Base-by-base conservation (phyloP, 2,797 vertebrate species). In the Eospalax fontanierii region DNA sequence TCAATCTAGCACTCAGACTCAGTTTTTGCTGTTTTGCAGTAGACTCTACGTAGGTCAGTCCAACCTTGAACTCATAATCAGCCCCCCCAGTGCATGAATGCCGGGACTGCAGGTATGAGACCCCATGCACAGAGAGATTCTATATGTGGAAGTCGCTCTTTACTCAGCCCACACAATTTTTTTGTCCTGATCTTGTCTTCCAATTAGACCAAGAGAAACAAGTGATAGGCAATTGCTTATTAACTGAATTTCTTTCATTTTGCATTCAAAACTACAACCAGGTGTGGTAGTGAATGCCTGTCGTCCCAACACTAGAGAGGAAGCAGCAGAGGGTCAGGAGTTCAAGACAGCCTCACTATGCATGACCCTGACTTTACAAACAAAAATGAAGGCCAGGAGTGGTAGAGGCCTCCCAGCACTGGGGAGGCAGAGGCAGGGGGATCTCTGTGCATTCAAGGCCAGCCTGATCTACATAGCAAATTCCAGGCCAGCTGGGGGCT, bases 171-270 rank as follows among this genome's bases (percentile, higher is more conserved):
- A 91, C 22, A 16, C 2, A 35, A 50, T 83, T n/a, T n/a, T 61
- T 75, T 19, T 75, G 18, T 63, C 28, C n/a, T 87, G 43, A 30
- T 90, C 5, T 66, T 89, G 11, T 35, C 35, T 91, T 57, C 76
- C 63, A 93, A 76, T 65, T 46, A 79, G 16, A 92, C 71, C 92
- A 54, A 87, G 15, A 88, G 19, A 81, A 14, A 35, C 79, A 86
- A 82, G 33, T 68, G 89, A 54, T 43, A 78, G 63, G 28, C n/a
- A 76, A 40, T 28, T 81, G 57, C 0, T 96, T 71, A 90, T 18
- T 96, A 43, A 84, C 38, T 80, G 40, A 43, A 84, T 70, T 73
- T 76, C 63, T 92, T 81, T 87, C 30, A 86, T 68, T 63, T 63
- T 63, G 94, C 43, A 75, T 73, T 88, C 16, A 22, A 94, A 85